A percentile compares a stretch with the other conserved stretches of the same genome.
phyloP scores from a whole-genome alignment of 1,140 invertebrate species.

The Bombus impatiens region DNA sequence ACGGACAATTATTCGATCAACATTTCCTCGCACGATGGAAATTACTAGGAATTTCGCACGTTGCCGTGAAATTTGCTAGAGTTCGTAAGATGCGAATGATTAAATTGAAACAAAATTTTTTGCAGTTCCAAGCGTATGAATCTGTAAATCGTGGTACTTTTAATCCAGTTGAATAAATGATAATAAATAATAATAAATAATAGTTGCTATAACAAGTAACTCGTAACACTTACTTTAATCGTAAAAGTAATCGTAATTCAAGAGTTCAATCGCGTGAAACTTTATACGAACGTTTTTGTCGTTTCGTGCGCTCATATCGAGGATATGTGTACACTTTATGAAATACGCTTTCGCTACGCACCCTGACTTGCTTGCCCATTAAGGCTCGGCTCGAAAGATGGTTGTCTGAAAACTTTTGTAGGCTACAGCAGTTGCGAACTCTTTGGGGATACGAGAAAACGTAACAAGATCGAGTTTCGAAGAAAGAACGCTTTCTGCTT shows the following conservation, averaged over 20 bases:
- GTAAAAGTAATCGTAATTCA: not conserved
- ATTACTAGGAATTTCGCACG: not conserved
- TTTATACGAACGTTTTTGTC: not conserved
- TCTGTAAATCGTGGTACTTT: not conserved
- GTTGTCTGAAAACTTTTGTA: conserved; percentile 22
- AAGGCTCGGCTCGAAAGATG: not conserved
- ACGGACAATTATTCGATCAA: not conserved
- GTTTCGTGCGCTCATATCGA: not conserved
- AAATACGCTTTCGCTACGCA: not conserved
- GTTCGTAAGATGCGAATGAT: not conserved
- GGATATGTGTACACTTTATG: not conserved
- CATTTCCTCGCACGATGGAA: too few relatives aligned
- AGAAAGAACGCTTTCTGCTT: not conserved
- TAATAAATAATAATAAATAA: too few relatives aligned
- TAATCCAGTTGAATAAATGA: too few relatives aligned
- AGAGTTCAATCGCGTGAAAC: not conserved
- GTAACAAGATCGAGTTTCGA: not conserved
- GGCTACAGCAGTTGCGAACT: not conserved
- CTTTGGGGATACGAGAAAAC: not conserved
- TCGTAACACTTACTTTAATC: not conserved
- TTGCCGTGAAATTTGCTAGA: not conserved
- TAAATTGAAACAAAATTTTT: not conserved
- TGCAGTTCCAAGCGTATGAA: not conserved
- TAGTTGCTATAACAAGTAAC: too few relatives aligned
- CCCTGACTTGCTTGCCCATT: not conserved